A percentile compares a stretch with the other conserved stretches of the same genome.
phyloP scores from a whole-genome alignment of 1,140 invertebrate species.

The Drosophila bocqueti region DNA sequence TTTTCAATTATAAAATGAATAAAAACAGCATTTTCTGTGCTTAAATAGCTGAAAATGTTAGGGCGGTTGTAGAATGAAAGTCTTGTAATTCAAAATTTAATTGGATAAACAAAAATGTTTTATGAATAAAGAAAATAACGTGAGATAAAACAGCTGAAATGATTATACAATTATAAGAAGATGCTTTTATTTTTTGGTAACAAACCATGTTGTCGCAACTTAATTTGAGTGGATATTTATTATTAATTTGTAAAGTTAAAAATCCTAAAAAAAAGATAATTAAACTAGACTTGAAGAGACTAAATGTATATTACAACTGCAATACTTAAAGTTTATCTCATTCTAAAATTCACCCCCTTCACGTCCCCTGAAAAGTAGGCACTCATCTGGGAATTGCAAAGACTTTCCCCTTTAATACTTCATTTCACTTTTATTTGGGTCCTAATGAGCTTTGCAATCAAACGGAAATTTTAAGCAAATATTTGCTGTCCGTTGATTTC shows the following conservation, averaged over 20 bases:
- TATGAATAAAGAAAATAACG: background rate
- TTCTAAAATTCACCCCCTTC: background rate
- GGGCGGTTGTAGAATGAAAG: background rate
- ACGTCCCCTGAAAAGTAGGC: background rate
- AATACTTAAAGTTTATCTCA: too few relatives aligned
- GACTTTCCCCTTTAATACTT: constrained; percentile 20
- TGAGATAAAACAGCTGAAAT: too few relatives aligned
- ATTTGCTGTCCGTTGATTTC: constrained; percentile 30
- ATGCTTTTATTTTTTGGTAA: too few relatives aligned
- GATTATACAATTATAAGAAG: too few relatives aligned
- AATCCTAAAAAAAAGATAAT: too few relatives aligned
- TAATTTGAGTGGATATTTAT: too few relatives aligned
- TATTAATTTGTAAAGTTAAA: too few relatives aligned
- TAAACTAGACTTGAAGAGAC: too few relatives aligned
- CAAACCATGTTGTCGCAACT: too few relatives aligned
- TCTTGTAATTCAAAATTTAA: constrained; percentile 17
- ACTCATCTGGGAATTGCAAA: background rate
- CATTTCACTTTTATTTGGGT: background rate
- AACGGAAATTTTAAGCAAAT: constrained; percentile 31
- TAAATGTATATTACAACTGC: too few relatives aligned
- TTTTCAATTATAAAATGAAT: constrained; percentile 43
- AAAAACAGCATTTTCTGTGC: constrained; percentile 18
- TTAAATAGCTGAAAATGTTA: constrained; percentile 46
- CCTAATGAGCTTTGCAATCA: constrained; percentile 43
- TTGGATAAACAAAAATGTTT: constrained; percentile 20